These are phyloP conservation scores for Abscondita cerata DNA, from an alignment of 2,888 invertebrate genomes.

Conservation along the genomic window DNA sequence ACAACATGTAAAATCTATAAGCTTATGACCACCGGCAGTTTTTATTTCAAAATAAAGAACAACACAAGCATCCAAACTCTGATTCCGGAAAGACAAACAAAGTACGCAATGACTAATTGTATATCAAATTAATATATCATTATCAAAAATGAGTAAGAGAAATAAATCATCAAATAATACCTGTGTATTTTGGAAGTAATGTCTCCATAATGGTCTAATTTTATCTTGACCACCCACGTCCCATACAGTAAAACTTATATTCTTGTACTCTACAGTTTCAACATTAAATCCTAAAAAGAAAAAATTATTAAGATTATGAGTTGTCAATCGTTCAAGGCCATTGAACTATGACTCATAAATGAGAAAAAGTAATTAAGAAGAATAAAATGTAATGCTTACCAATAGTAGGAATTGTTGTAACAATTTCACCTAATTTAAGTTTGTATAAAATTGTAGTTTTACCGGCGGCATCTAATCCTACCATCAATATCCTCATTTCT, in stretches of 20 bases:
- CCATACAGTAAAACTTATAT: constrained; percentile 98
- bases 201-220: constrained; percentile 97
- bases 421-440: constrained; percentile 99
- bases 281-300: constrained; percentile 87
- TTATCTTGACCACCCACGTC: constrained; percentile 98
- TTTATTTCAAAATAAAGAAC: too few species aligned
- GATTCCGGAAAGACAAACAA: too few species aligned
- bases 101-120: too few species aligned
- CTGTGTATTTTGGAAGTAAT: constrained; percentile 98
- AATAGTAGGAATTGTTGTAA: constrained; percentile 99
- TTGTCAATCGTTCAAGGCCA: constrained; percentile 31
- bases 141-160: not conserved
- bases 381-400: constrained; percentile 70
- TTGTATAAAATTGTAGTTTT: constrained; percentile 99
- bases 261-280: constrained; percentile 99
- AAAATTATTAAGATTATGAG: constrained; percentile 18
- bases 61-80: too few species aligned
- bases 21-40: too few species aligned
- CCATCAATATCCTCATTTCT: constrained; percentile 99
- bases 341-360: constrained; percentile 35
- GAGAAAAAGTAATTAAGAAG: not conserved
- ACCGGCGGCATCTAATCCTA: constrained; percentile 98
- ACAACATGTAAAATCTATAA: too few species aligned
- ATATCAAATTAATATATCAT: too few species aligned
- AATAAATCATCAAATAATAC: constrained; percentile 55